Percentiles rank a stretch among this genome's conserved stretches.
These are phyloP conservation scores for Prietella phreatophila DNA, from an alignment of 2,113 vertebrate genomes.

Conservation along the genomic window DNA sequence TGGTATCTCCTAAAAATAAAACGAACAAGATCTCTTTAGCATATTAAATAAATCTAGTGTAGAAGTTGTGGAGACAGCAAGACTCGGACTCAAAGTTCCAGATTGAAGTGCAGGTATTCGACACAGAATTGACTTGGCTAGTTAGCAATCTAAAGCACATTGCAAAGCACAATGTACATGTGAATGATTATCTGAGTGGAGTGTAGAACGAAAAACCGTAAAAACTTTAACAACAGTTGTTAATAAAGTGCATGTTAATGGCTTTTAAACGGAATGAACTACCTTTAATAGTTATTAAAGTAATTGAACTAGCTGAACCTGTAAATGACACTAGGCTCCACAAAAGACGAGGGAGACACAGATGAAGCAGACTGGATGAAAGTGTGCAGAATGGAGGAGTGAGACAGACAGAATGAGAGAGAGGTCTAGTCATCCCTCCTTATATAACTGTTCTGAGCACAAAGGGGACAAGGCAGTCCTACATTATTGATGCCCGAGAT, in stretches of 20 bases:
- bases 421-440: constrained; percentile 18
- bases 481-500: constrained; percentile 51
- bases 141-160: neutral
- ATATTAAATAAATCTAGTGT: neutral
- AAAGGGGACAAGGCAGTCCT: constrained; percentile 26
- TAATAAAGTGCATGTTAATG: neutral
- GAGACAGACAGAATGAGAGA: constrained; percentile 5
- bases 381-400: constrained; percentile 4
- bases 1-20: neutral
- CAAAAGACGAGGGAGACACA: neutral
- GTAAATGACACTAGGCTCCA: neutral
- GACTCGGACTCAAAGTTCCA: neutral
- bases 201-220: neutral
- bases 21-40: neutral
- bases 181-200: neutral
- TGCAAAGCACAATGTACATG: neutral
- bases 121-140: neutral
- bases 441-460: constrained; percentile 45
- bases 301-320: neutral
- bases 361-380: neutral
- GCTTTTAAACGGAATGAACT: neutral
- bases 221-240: neutral
- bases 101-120: too few species aligned
- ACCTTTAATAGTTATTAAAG: neutral
- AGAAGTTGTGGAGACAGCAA: neutral